Percentiles rank a stretch among this genome's conserved stretches.
phyloP scores from a whole-genome alignment of 2,888 invertebrate species.

The Stictocephala bisonia region DNA sequence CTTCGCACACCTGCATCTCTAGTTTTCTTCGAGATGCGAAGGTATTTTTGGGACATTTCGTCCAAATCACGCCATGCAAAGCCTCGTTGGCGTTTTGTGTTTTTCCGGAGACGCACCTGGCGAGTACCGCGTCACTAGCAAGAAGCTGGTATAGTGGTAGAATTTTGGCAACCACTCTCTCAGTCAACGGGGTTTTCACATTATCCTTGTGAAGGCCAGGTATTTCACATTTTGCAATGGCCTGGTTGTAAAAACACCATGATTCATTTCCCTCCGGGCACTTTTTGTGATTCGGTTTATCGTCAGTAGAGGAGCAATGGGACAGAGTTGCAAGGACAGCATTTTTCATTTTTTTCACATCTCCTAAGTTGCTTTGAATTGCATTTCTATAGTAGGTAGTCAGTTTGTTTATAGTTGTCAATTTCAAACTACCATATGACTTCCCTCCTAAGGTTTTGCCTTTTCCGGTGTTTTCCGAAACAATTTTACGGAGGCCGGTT shows the following conservation, averaged over 20 bases:
- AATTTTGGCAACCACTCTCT: conserved; percentile 33
- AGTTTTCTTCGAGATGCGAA: conserved; percentile 34
- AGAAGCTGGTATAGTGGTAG: conserved; percentile 30
- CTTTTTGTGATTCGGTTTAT: conserved; percentile 28
- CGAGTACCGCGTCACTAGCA: background rate
- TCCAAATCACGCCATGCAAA: conserved; percentile 34
- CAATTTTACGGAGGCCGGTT: conserved; percentile 43
- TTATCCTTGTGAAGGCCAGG: conserved; percentile 4
- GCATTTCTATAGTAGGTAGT: conserved; percentile 41
- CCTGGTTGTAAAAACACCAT: conserved; percentile 38
- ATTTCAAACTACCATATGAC: conserved; percentile 25
- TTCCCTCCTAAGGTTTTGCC: conserved; percentile 22
- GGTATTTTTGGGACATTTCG: conserved; percentile 20
- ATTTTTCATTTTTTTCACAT: conserved; percentile 22
- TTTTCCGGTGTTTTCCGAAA: conserved; percentile 21
- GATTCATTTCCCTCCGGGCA: conserved; percentile 28
- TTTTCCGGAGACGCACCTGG: conserved; percentile 14
- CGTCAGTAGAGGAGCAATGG: conserved; percentile 40
- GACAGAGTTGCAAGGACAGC: conserved; percentile 26
- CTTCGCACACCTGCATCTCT: background rate
- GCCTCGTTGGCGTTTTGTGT: conserved; percentile 36
- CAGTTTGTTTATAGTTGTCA: conserved; percentile 36
- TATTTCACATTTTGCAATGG: conserved; percentile 37
- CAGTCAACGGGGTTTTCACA: conserved; percentile 31
- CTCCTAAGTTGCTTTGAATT: conserved; percentile 32